Conservation (phyloP, 1,140 invertebrate species). For the Apis mellifera region DNA sequence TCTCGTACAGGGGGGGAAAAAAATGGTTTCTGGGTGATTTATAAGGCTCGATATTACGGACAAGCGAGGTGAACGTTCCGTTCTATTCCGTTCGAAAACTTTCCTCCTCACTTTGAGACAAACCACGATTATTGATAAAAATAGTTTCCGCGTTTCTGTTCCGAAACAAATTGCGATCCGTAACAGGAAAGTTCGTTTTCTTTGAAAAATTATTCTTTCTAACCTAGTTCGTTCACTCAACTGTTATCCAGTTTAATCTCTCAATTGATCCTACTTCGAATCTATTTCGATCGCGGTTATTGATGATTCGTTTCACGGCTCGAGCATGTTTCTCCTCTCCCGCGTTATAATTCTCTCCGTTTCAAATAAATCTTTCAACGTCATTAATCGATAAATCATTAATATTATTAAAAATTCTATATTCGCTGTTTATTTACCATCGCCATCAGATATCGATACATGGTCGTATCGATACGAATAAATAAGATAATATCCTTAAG, state of each 20-base stretch:
- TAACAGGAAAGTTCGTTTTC: background rate
- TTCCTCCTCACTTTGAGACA: background rate
- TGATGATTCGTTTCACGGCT: background rate
- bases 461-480: too few relatives aligned
- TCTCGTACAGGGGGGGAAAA: background rate
- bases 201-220: background rate
- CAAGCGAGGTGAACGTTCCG: conserved; percentile 18
- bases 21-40: background rate
- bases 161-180: conserved; percentile 7
- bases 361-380: background rate
- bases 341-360: background rate
- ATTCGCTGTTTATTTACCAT: too few relatives aligned
- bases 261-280: background rate
- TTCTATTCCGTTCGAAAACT: background rate
- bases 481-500: too few relatives aligned
- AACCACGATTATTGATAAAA: conserved; percentile 5
- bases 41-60: conserved; percentile 14
- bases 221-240: conserved; percentile 13
- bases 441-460: too few relatives aligned
- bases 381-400: background rate
- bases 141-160: background rate
- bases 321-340: background rate
- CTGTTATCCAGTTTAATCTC: background rate
- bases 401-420: background rate
- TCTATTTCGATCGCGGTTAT: background rate